Evolutionary conservation across 2,113 vertebrate species (phyloP).

Genomic region (Colinus virginianus): DNA sequence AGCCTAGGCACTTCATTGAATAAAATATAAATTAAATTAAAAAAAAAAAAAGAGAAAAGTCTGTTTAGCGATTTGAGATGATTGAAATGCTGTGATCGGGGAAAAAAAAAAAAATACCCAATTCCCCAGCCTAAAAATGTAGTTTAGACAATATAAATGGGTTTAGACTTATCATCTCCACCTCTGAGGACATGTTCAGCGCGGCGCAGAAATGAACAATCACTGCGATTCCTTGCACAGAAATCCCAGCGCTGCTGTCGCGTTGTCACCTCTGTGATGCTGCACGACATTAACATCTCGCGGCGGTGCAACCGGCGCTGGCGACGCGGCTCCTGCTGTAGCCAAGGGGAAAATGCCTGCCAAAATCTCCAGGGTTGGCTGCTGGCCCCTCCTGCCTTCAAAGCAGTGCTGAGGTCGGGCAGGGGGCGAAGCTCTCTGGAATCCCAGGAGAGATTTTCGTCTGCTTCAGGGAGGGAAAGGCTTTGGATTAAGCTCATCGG

Average conservation of each 20-base stretch:
- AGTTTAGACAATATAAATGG: neutral
- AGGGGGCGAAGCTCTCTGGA: neutral
- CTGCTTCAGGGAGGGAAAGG: neutral
- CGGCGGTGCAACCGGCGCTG: rapidly evolving
- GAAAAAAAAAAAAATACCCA: rapidly evolving
- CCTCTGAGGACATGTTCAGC: neutral
- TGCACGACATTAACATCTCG: neutral
- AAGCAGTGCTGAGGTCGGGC: neutral
- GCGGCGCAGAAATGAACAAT: neutral
- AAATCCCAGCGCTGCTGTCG: neutral
- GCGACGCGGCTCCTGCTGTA: rapidly evolving
- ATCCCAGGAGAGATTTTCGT: neutral
- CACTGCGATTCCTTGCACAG: neutral
- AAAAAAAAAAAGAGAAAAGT: too few relatives aligned
- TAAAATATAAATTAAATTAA: neutral
- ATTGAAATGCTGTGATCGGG: neutral
- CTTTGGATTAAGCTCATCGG: neutral
- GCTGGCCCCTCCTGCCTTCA: rapidly evolving
- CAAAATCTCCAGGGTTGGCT: rapidly evolving
- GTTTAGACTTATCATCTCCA: neutral
- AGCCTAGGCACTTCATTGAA: too few relatives aligned
- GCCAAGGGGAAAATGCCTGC: neutral
- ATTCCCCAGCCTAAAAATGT: neutral
- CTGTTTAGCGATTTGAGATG: neutral
- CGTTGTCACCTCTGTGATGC: neutral